Conservation (phyloP, 2,113 vertebrate genomes). For the Thermophis baileyi region DNA sequence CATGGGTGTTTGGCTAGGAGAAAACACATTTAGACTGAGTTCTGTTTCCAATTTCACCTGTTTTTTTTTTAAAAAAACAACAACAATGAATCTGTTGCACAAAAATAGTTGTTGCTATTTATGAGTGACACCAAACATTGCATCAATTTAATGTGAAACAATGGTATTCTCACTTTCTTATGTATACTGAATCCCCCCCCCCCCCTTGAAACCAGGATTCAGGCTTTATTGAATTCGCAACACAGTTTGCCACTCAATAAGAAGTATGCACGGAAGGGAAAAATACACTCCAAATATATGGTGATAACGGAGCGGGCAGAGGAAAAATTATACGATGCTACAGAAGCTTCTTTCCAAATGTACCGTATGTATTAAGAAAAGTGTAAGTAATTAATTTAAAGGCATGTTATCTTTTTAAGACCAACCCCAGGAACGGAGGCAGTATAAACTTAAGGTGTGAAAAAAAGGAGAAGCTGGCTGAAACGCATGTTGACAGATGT, state of each 20-base stretch:
- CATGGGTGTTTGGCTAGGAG: not conserved
- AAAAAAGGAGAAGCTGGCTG: not conserved
- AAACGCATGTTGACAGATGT: not conserved
- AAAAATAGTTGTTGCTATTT: not conserved
- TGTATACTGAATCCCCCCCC: not conserved
- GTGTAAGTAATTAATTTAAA: not conserved
- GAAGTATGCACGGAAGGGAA: not conserved
- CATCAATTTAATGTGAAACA: not conserved
- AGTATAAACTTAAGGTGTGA: not conserved
- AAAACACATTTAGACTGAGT: not conserved
- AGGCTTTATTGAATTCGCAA: not conserved
- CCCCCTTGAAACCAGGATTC: not conserved
- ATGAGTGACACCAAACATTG: not conserved
- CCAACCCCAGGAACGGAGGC: not conserved
- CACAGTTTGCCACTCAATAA: not conserved
- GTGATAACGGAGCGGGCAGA: not conserved
- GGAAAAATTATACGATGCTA: not conserved
- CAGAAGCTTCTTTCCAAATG: not conserved
- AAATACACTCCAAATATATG: not conserved
- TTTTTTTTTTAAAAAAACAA: not conserved
- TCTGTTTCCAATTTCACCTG: not conserved
- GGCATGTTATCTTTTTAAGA: not conserved
- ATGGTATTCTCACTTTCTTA: not conserved
- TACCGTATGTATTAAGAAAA: not conserved
- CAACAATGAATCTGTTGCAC: not conserved